A percentile compares a stretch with the other conserved stretches of the same genome.
phyloP scores from a whole-genome alignment of 30 jellyfish, hydroid and myxozoan species.

The Calvadosia cruxmelitensis region DNA sequence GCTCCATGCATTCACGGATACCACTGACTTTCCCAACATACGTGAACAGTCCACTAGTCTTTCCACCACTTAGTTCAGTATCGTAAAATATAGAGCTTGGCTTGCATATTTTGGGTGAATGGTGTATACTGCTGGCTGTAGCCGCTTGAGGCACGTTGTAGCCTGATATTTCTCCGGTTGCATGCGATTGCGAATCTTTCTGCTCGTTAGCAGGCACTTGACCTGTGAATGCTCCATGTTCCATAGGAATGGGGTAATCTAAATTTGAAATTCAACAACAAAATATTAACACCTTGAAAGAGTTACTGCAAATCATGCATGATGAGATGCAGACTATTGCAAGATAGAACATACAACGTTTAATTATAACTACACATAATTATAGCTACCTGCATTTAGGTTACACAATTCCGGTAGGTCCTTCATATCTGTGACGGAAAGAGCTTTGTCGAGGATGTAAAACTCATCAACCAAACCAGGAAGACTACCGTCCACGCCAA shows the following conservation, averaged over 20 bases:
- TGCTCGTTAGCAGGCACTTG: slow-evolving; percentile 39
- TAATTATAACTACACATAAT: no score
- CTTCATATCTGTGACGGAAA: slow-evolving; percentile 48
- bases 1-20: slow-evolving; percentile 68
- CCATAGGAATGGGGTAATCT: slow-evolving; percentile 90
- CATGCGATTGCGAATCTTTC: slow-evolving; percentile 42
- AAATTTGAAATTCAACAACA: no score
- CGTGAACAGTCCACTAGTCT: slow-evolving; percentile 81
- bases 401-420: slow-evolving; percentile 87
- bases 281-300: no score
- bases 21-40: slow-evolving; percentile 71
- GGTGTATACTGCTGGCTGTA: no score
- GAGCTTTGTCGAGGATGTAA: slow-evolving; percentile 62
- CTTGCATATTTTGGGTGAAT: not conserved
- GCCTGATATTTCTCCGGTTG: no score
- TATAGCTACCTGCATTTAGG: slow-evolving; percentile 46
- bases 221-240: slow-evolving; percentile 84
- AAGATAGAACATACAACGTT: no score
- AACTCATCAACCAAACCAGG: slow-evolving; percentile 97
- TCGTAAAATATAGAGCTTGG: slow-evolving; percentile 46
- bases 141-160: slow-evolving; percentile 10
- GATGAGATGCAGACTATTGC: no score
- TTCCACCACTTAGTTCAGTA: slow-evolving; percentile 85
- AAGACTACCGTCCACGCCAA: slow-evolving; percentile 82
- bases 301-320: no score